Evolutionary conservation across 2,888 invertebrate species (phyloP), one percentile per base, ranked within the genome.

Genomic region (Philopedon plagiatum): DNA sequence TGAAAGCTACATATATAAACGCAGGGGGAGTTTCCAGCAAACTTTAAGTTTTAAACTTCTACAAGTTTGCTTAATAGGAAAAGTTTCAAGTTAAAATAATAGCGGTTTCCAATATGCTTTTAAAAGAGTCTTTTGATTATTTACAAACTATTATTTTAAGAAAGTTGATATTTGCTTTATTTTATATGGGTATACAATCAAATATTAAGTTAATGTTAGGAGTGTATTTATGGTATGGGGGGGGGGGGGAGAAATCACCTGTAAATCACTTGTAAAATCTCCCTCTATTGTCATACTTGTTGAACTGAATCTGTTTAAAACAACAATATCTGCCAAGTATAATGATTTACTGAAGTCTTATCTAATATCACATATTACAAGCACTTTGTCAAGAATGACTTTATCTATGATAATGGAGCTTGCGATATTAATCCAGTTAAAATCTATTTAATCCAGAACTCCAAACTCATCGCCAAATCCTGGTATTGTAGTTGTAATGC

Each of bases 381-480:
- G 29, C 7, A 29, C 7, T 29, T 29, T 29, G 29, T 29, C 39
- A 39, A 4, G 39, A 8, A 3, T 15, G 39, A 15, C 15, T 15
- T 39, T 13, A 39, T 8, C 15, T 39, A 2, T 19, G 5, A 41
- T 5, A 41, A 41, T 21, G 1, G 1, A 21, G 21, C n/a, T 23
- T 46, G 5, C 11, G n/a, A n/a, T 19, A 8, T 21, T 0, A 21
- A 46, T 21, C n/a, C 11, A n/a, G 23, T n/a, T 46, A 9, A 23
- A 21, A 21, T 46, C 21, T 23, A 23, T 23, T 46, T 23, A 46
- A 46, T 54, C 51, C 9, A 29, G 15, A 54, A 29, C 29, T 54
- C 7, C 15, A 54, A 29, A 18, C 51, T 29, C 51, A 54, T 51
- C 29, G 51, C 29, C 51, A 26, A 29, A 54, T 15, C 15, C 29